A percentile compares a stretch with the other conserved stretches of the same genome.
phyloP scores from a whole-genome alignment of 2,888 invertebrate species.

The Xanthorhoe spadicearia region DNA sequence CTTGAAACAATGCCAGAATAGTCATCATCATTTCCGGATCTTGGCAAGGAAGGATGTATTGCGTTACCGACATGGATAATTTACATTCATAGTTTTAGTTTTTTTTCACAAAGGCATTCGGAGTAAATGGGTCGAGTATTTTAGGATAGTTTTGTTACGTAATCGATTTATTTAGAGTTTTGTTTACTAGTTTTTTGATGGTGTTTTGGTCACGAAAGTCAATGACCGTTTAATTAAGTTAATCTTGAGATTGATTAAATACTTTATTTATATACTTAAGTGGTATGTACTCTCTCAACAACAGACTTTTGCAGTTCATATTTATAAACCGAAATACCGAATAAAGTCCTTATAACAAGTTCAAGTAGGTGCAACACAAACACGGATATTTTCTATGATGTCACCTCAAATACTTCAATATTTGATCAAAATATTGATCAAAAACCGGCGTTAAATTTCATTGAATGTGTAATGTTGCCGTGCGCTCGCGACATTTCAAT shows the following conservation, averaged over 20 bases:
- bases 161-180: neutral
- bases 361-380: neutral
- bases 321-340: neutral
- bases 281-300: neutral
- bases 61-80: conserved; percentile 10
- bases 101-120: neutral
- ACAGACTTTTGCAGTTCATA: neutral
- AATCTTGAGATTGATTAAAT: neutral
- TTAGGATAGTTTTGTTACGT: neutral
- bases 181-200: neutral
- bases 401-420: conserved; percentile 1
- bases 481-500: conserved; percentile 13
- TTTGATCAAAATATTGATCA: conserved; percentile 6
- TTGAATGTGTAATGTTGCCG: neutral
- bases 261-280: too few relatives aligned
- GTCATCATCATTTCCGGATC: conserved; percentile 53
- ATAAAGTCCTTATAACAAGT: neutral
- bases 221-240: too few relatives aligned
- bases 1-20: conserved; percentile 60
- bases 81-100: neutral
- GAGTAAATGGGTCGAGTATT: neutral
- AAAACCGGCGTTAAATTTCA: neutral
- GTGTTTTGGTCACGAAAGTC: neutral
- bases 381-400: neutral
- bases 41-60: conserved; percentile 46